Base-by-base conservation (phyloP, 2,888 invertebrate species). In the Andrena trimmerana region DNA sequence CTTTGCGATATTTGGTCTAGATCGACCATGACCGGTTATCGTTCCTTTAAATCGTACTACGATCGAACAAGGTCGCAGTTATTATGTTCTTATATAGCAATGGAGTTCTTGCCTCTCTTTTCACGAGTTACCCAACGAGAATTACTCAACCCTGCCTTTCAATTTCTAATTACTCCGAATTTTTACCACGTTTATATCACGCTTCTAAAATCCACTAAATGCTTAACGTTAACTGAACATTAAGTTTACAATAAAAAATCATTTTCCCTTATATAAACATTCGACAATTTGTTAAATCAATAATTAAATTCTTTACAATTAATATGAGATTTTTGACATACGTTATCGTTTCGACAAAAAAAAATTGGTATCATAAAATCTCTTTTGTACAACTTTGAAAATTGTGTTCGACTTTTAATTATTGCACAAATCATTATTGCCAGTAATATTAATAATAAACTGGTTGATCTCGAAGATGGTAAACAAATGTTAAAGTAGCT, bases 111-210 rank as follows among this genome's bases (percentile, higher is more conserved):
- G 31, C 27, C 48, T 50, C 57, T 68, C 66, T 65, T 68, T 66
- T 57, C 48, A 13, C 16, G 3, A 68, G 69, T 83, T 83, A 52
- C 83, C 24, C 81, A 83, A 83, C 66, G 36, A 20, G 62, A 67
- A 71, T 83, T 81, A 63, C 81, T 59, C 81, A 78, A 83, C 20
- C 48, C 52, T 24, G 73, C 71, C 77, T 59, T 48, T 67, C 67
- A 67, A 71, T 78, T 74, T 67, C 67, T 63, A 78, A 72, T 81
- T 65, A 62, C 63, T 33, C 68, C 42, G 33, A 33, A 59, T 62
- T 63, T 59, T 63, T 59, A 16, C 20, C 16, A 29, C 16, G 2
- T 27, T 66, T 52, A 0, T 20, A 8, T 8, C 10, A 13, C 27
- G 33, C 4, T 71, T 36, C 8, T 10, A 31, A 4, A 48, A 33